Evolutionary conservation across 2,888 invertebrate species (phyloP).

Genomic region (Sinohyriopsis cumingii): DNA sequence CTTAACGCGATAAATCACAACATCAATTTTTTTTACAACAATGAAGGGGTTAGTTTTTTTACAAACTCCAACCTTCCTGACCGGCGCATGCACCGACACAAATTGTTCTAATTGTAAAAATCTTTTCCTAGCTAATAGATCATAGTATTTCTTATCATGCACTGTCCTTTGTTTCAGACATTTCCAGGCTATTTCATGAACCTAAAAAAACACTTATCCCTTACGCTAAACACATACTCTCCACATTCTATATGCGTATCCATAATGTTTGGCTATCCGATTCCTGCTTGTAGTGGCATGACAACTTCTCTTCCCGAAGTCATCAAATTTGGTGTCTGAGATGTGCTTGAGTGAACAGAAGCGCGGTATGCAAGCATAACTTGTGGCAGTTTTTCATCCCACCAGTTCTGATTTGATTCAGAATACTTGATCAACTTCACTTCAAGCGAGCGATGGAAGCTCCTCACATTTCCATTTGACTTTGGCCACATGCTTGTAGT

Average conservation of each 20-base stretch:
- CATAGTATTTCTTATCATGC: constrained; percentile 6
- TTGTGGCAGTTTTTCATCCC: too few species aligned
- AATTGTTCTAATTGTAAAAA: neutral
- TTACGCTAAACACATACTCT: constrained; percentile 5
- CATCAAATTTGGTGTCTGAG: constrained; percentile 21
- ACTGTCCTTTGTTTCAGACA: constrained; percentile 7
- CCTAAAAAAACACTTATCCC: neutral
- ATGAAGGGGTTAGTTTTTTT: neutral
- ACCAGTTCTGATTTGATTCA: neutral
- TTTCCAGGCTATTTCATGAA: constrained; percentile 10
- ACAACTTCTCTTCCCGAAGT: constrained; percentile 14
- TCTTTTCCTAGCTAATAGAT: too few species aligned
- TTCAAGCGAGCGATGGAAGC: too few species aligned
- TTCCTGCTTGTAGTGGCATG: constrained; percentile 20
- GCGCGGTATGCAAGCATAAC: constrained; percentile 5
- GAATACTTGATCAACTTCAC: neutral
- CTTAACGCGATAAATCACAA: too few species aligned
- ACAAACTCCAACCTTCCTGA: constrained; percentile 5
- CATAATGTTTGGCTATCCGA: neutral
- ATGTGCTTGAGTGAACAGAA: constrained; percentile 21
- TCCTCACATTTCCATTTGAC: neutral
- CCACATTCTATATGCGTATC: neutral
- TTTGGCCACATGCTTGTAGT: constrained; percentile 9
- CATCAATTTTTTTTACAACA: too few species aligned
- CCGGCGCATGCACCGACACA: constrained; percentile 10